These are phyloP conservation scores for Apamea epomidion DNA, from an alignment of 2,888 invertebrate genomes.

Conservation along the genomic window DNA sequence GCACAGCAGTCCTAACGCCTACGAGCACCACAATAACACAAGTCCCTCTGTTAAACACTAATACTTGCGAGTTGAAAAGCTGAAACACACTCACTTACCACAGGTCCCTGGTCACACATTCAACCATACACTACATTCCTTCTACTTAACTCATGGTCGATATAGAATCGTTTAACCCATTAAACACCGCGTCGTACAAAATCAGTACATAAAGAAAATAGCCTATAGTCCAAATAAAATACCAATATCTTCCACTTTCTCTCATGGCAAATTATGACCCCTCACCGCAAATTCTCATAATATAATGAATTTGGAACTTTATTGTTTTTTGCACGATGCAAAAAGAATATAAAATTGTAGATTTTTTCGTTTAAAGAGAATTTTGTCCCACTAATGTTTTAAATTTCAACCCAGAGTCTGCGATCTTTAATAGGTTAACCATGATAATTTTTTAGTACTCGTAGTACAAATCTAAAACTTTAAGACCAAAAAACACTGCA, in stretches of 20 bases:
- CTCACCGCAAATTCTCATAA: not conserved
- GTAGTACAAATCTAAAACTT: constrained; percentile 37
- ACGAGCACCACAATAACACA: constrained; percentile 57
- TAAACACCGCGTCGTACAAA: constrained; percentile 1
- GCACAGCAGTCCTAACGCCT: constrained; percentile 36
- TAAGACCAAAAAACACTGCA: constrained; percentile 66
- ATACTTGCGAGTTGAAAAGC: constrained; percentile 29
- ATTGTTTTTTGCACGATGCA: not conserved
- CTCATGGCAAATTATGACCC: not conserved
- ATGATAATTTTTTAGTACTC: constrained; percentile 28
- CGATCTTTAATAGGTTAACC: constrained; percentile 20
- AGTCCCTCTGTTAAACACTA: constrained; percentile 14
- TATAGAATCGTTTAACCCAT: constrained; percentile 17
- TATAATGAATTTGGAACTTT: not conserved
- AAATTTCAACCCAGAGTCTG: not conserved
- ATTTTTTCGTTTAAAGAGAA: not conserved
- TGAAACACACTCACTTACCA: constrained; percentile 17
- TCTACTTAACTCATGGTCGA: constrained; percentile 24
- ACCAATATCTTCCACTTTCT: too few relatives aligned
- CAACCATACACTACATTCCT: constrained; percentile 32
- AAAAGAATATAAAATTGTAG: too few relatives aligned
- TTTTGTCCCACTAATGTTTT: not conserved
- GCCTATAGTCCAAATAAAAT: not conserved
- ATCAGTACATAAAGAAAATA: not conserved
- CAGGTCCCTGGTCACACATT: constrained; percentile 6